Percentiles rank a stretch among this genome's conserved stretches.
Evolutionary conservation across 2,113 vertebrate species (phyloP).

Genomic region (Panthera leo): DNA sequence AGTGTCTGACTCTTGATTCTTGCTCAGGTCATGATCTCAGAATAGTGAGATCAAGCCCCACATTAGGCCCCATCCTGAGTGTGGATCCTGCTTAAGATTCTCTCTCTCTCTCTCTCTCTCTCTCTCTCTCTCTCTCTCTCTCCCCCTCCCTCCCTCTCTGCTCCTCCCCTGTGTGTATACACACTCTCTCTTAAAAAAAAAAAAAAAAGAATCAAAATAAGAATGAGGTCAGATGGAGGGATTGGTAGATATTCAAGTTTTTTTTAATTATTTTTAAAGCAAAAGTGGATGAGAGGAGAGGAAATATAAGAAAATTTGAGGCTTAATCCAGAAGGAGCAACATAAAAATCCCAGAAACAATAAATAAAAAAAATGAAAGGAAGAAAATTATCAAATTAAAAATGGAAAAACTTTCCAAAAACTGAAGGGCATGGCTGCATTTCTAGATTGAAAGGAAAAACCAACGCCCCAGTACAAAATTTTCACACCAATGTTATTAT

Average conservation of each 20-base stretch:
- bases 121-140: too few species aligned
- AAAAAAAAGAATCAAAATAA: background rate
- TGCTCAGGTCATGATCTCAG: too few species aligned
- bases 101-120: too few species aligned
- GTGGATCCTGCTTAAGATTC: too few species aligned
- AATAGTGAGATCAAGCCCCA: too few species aligned
- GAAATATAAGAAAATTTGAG: background rate
- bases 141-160: too few species aligned
- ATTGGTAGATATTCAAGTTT: background rate
- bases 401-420: background rate
- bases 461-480: background rate
- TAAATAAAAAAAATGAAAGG: background rate
- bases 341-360: background rate
- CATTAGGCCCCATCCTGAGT: too few species aligned
- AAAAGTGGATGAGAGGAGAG: background rate
- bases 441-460: constrained; percentile 9
- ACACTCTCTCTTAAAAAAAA: too few species aligned
- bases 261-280: background rate
- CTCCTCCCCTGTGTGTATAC: too few species aligned
- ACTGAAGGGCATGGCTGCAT: background rate
- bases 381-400: constrained; percentile 31
- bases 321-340: background rate
- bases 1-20: too few species aligned
- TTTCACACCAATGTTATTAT: background rate
- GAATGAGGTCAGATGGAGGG: background rate